Evolutionary conservation across 2,888 invertebrate genomes (phyloP).

Genomic region (Limenitis camilla): DNA sequence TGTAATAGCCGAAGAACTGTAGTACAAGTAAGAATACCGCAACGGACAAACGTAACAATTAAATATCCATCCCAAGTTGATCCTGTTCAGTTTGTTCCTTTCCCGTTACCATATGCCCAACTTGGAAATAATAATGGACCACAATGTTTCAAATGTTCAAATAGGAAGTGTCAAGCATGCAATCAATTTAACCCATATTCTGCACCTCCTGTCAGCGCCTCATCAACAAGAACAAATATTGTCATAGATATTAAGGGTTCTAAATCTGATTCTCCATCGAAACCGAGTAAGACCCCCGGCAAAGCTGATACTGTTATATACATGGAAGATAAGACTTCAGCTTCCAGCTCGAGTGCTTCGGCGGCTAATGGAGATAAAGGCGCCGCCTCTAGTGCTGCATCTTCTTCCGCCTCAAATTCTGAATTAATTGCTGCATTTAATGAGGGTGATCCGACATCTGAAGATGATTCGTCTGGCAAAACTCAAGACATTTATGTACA

Average conservation of each 20-base stretch:
- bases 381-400: slow-evolving; percentile 19
- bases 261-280: slow-evolving; percentile 5
- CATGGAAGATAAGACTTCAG: slow-evolving; percentile 23
- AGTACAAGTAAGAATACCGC: slow-evolving; percentile 29
- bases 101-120: slow-evolving; percentile 23
- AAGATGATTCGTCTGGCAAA: slow-evolving; percentile 11
- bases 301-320: slow-evolving; percentile 23
- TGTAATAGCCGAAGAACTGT: slow-evolving; percentile 28
- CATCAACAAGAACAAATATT: slow-evolving; percentile 29
- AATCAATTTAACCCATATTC: slow-evolving; percentile 5
- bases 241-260: slow-evolving; percentile 30
- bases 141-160: slow-evolving; percentile 15
- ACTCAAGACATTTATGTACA: slow-evolving; percentile 25
- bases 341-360: slow-evolving; percentile 23
- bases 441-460: slow-evolving; percentile 10
- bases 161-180: slow-evolving; percentile 20
- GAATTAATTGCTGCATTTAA: slow-evolving; percentile 24
- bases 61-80: slow-evolving; percentile 26
- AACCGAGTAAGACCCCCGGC: neutral
- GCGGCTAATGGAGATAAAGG: slow-evolving; percentile 15
- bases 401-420: slow-evolving; percentile 23
- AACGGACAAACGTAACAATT: slow-evolving; percentile 25
- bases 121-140: slow-evolving; percentile 1
- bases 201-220: neutral
- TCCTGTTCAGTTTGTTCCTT: slow-evolving; percentile 28